Evolutionary conservation across 1,140 invertebrate species (phyloP), one percentile per base, ranked within the genome.

Genomic region (Meloidogyne floridensis): DNA sequence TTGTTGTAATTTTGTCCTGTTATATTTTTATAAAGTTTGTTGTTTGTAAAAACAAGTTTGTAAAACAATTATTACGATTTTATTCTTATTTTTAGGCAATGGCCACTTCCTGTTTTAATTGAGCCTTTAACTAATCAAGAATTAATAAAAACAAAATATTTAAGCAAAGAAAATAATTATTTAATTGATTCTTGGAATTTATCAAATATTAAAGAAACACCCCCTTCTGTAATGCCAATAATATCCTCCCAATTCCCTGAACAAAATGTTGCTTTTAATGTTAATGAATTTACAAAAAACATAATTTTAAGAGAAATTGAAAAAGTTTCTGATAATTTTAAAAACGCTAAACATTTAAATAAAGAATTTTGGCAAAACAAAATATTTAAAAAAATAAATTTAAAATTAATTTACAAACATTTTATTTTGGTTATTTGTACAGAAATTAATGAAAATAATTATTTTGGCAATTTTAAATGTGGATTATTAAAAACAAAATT

Each of bases 401-500:
- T 18, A 43, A 56, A 54, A 77, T 13, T 43, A 56, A n/a, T 42
- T 59, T 77, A 65, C 18, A 42, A 69, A 6, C 75, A 77, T 56
- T 77, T 77, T 77, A 69, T 69, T 69, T 43, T 77, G 5, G 53
- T 77, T 47, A n/a, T 77, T 18, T 77, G 75, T 56, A 65, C 75
- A 6, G 32, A 43, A 32, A n/a, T 42, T 8, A 43, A 11, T 18
- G 56, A 77, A 15, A 56, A 15, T 43, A n/a, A 13, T 56, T 20
- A 59, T 53, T 32, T 32, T 32, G 32, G 32, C 1, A 59, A 65
- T 15, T 65, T 32, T 69, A 77, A 51, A 18, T 65, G 59, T 65
- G 59, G 59, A 65, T 65, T 65, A 65, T n/a, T 65, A 65, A 65
- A 65, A 65, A 65, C 59, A 18, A 65, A n/a, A 8, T 8, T 65